Evolutionary conservation across 2,113 vertebrate species (phyloP), one percentile per base, ranked within the genome.

Genomic region (Lophius piscatorius): DNA sequence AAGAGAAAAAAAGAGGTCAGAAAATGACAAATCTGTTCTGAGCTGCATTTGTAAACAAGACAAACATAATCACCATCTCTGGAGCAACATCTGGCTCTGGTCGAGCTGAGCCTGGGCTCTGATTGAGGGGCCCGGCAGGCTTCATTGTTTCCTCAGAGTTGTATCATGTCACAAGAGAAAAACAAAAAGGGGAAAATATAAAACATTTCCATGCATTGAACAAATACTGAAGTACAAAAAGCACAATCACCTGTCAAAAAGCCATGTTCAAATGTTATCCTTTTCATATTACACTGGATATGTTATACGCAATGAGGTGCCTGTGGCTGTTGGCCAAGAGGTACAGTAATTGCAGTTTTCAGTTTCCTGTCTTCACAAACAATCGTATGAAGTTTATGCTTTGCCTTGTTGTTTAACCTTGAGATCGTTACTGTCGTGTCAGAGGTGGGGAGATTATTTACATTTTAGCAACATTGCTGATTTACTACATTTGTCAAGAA

Each of bases 21-120:
- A 74, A 73, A 76, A 60, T 31, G 18, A 77, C 54, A 61, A 83
- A 73, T 86, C 65, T 74, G 73, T 74, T 78, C 75, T 69, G 62
- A 68, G 73, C 62, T 73, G 80, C 29, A 41, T 81, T 85, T 66
- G 74, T 81, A 88, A 88, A 87, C 82, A 87, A 87, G 80, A 81
- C 75, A 87, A 87, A 88, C 88, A 85, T 68, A 87, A 88, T 88
- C 81, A 87, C 61, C 59, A 75, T 85, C 83, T 73, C 40, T n/a
- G 67, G 80, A 86, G 69, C 51, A 75, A 85, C 88, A 87, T 88
- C 88, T 90, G 88, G 83, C 76, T 85, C 75, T 76, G 47, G 56
- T 84, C 67, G 70, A 61, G 57, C 40, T 7, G 13, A 38, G 68
- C 49, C 70, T 67, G 38, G 67, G 21, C 76, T 61, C 70, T 85